These are phyloP conservation scores for Drosophila pseudoananassae DNA, from an alignment of 1,140 invertebrate genomes.

Conservation along the genomic window DNA sequence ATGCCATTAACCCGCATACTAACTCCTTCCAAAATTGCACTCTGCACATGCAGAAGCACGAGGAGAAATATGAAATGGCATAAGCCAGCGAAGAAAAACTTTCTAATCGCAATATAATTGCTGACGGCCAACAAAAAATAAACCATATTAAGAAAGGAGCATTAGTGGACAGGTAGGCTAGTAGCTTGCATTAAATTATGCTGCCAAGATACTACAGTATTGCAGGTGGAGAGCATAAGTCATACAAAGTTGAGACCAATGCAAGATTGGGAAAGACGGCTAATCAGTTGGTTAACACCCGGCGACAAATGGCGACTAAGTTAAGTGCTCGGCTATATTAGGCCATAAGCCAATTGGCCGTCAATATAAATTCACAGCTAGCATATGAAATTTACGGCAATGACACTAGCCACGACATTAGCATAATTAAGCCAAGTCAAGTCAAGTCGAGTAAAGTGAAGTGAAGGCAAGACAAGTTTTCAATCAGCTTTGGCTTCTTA, in stretches of 20 bases:
- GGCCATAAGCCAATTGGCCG: constrained; percentile 45
- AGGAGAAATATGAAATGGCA: constrained; percentile 53
- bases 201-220: constrained; percentile 21
- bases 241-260: constrained; percentile 9
- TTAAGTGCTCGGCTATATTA: constrained; percentile 53
- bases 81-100: constrained; percentile 56
- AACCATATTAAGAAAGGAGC: constrained; percentile 27
- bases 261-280: constrained; percentile 23
- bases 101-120: constrained; percentile 79
- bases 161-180: not conserved
- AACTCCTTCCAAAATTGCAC: constrained; percentile 30
- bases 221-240: constrained; percentile 34
- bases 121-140: constrained; percentile 7
- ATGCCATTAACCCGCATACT: constrained; percentile 66
- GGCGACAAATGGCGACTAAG: constrained; percentile 43
- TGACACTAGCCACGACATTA: constrained; percentile 61
- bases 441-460: not conserved
- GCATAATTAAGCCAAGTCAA: constrained; percentile 68
- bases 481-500: constrained; percentile 48
- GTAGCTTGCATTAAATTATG: constrained; percentile 22
- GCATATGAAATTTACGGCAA: constrained; percentile 55
- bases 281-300: constrained; percentile 54
- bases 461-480: not conserved
- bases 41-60: constrained; percentile 32
- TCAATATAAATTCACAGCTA: constrained; percentile 52